These are phyloP conservation scores for Arremon brunneinucha DNA, from an alignment of 2,797 vertebrate species.

Conservation along the genomic window DNA sequence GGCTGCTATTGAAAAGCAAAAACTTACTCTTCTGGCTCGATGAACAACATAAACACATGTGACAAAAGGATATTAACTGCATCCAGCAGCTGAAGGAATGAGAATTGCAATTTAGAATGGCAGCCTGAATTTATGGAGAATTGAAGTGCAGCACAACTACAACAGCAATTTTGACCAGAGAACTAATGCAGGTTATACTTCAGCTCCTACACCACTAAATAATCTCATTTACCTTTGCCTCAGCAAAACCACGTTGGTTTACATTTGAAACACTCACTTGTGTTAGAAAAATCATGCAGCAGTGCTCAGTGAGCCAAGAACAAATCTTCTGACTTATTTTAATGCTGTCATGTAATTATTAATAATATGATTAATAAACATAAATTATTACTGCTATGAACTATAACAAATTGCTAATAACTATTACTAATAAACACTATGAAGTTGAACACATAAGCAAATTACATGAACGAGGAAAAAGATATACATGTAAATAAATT, in stretches of 20 bases:
- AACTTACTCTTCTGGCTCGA: not conserved
- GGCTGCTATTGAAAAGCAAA: not conserved
- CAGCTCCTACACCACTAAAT: not conserved
- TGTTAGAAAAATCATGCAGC: fast-evolving
- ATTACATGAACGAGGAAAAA: not conserved
- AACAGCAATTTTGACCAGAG: not conserved
- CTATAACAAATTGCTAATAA: not conserved
- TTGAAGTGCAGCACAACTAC: not conserved
- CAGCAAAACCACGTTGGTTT: not conserved
- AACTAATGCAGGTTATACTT: not conserved
- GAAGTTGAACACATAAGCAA: not conserved
- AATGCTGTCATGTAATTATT: not conserved
- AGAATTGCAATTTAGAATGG: not conserved
- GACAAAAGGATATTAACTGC: not conserved
- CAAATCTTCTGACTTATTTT: not conserved
- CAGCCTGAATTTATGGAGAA: not conserved
- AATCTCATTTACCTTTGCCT: not conserved
- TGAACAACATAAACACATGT: not conserved
- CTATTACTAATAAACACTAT: not conserved
- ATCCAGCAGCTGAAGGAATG: not conserved
- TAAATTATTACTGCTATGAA: not conserved
- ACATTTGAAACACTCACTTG: not conserved
- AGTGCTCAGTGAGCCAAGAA: not conserved
- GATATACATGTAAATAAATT: not conserved
- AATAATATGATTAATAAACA: not conserved